Base-by-base conservation (phyloP, 2,888 invertebrate genomes). In the Cephus sareptanus region DNA sequence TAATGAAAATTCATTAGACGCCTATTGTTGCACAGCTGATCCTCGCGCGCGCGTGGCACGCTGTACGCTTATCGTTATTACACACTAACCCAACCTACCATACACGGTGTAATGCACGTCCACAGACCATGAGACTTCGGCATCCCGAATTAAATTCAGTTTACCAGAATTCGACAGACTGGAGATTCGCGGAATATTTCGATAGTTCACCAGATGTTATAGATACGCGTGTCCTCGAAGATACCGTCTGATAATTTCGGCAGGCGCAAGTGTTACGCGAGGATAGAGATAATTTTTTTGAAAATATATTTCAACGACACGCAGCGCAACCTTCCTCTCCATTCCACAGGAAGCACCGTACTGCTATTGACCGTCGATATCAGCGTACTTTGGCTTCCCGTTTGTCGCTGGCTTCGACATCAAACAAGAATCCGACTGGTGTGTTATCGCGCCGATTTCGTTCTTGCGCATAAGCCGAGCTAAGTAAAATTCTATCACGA, bases 81-180 rank as follows among this genome's bases (percentile, higher is more conserved):
- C 56, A 56, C 56, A 2, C 9, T 9, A 9, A 23, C 1, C 6
- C 56, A 80, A 80, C 82, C 31, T 84, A 85, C 85, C 85, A 74
- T 35, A 34, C 77, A 82, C 4, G 85, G 78, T n/a, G 77, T 69
- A 68, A 82, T 68, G 37, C 81, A 84, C 34, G 73, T 78, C 79
- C 80, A 79, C 33, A 83, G 76, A 34, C 74, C 78, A 69, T 75
- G 81, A 4, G 78, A 70, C 35, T 77, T 79, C 69, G 78, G 71
- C 34, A 75, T 31, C 11, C n/a, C 4, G 56, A 56, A 56, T 23
- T 23, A 23, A 1, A 56, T 15, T 56, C 0, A 56, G 23, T 56
- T 56, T 23, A 0, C 56, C 23, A 9, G 23, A 56, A 56, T 56
- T 23, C 56, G 9, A 9, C 56, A 23, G 23, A 23, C 23, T 23